Evolutionary conservation across 1,140 invertebrate genomes (phyloP).

Genomic region (Dendrolimus kikuchii): DNA sequence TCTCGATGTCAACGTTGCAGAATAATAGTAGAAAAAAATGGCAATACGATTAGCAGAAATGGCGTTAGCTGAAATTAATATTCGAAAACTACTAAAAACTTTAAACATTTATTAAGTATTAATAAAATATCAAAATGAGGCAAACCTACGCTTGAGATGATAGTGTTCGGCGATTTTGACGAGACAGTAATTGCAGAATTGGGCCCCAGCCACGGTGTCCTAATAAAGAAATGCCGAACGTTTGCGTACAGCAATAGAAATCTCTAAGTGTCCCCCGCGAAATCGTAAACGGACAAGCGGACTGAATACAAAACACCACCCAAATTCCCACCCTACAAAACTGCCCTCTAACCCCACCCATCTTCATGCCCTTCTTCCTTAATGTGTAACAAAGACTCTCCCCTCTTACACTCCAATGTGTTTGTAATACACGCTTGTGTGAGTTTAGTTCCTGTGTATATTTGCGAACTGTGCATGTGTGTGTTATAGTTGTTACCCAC

Average conservation of each 20-base stretch:
- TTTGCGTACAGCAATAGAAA: constrained; percentile 46
- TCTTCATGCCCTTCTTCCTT: constrained; percentile 66
- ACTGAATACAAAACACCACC: constrained; percentile 60
- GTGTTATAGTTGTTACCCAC: constrained; percentile 11
- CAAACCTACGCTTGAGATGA: background rate
- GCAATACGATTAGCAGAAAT: too few relatives aligned
- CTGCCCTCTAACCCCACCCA: constrained; percentile 24
- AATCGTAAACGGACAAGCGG: constrained; percentile 58
- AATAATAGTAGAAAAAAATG: too few relatives aligned
- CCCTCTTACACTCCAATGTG: constrained; percentile 60
- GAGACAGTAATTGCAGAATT: background rate
- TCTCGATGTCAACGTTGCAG: too few relatives aligned
- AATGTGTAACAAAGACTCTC: constrained; percentile 66
- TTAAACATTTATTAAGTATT: too few relatives aligned
- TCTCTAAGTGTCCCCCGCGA: constrained; percentile 62
- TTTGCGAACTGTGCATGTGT: constrained; percentile 12
- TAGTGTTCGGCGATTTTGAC: background rate
- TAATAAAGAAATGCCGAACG: constrained; percentile 63
- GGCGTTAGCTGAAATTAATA: too few relatives aligned
- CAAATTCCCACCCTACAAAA: constrained; percentile 13
- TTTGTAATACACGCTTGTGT: constrained; percentile 45
- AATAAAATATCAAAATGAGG: background rate
- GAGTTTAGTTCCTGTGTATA: constrained; percentile 46
- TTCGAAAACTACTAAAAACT: too few relatives aligned
- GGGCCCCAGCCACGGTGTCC: constrained; percentile 15